A percentile compares a stretch with the other conserved stretches of the same genome.
Conservation (phyloP, 2,797 vertebrate species). For the Mus caroli region DNA sequence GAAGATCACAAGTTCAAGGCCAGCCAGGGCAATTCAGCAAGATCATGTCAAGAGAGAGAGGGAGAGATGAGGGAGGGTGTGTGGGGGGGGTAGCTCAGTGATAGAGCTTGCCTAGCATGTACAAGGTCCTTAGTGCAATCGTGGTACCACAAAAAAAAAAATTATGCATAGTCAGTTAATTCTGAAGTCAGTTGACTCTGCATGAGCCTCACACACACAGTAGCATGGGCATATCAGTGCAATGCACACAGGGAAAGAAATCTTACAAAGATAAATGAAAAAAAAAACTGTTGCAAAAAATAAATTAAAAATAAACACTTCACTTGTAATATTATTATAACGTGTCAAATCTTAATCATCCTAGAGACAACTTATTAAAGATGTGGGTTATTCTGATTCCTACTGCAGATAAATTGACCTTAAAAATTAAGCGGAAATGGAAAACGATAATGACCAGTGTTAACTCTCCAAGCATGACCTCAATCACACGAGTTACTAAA, state of each 20-base stretch:
- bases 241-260: background rate
- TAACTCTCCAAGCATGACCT: background rate
- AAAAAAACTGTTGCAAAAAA: background rate
- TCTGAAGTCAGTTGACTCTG: background rate
- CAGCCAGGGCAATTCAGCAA: background rate
- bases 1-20: background rate
- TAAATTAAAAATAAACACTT: background rate
- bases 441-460: background rate
- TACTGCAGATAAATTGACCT: conserved; percentile 54
- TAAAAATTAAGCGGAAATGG: conserved; percentile 55
- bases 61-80: background rate
- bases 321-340: background rate
- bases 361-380: background rate
- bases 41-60: background rate
- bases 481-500: background rate
- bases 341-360: conserved; percentile 25
- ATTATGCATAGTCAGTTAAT: background rate
- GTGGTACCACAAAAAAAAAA: conserved; percentile 5
- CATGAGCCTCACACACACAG: background rate
- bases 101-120: background rate
- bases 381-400: conserved; percentile 25
- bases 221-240: background rate
- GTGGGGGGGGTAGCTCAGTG: background rate
- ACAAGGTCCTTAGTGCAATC: background rate
- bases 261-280: conserved; percentile 19